Evolutionary conservation across 2,888 invertebrate genomes (phyloP), one percentile per base, ranked within the genome.

Genomic region (Euclidia mi): DNA sequence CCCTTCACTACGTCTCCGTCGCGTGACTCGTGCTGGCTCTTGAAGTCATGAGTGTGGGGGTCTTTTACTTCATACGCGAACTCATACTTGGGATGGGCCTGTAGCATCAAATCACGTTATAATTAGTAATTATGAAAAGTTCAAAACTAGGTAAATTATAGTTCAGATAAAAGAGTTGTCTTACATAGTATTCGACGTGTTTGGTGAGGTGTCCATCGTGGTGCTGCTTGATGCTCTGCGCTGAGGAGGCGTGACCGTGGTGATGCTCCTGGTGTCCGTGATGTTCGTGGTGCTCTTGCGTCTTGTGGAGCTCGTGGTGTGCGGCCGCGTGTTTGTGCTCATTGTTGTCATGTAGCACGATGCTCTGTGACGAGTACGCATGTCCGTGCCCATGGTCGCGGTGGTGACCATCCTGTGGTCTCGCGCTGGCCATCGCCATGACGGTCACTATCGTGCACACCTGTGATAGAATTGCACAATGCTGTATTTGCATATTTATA

Each of bases 1-100:
- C 95, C 95, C 77, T 94, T 92, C 50, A 96, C 96, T 31, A 90
- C 93, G 72, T 95, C 94, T 9, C 95, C 96, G 84, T 94, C 92
- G 57, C 91, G 89, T 68, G 87, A 84, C 81, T 95, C 95, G 45
- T 89, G 84, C 73, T 95, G 95, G 67, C 89, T 88, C 85, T 95
- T 95, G 76, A 92, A 87, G 85, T 95, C 95, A n/a, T 94, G 95
- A 40, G 95, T 93, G 69, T 95, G 95, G 1, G 87, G 88, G 66
- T 95, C 95, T 60, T 93, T 86, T 10, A 94, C 95, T 20, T 95
- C 94, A 77, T 95, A 95, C 55, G 91, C 88, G 81, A 92, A 95
- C 55, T 94, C 89, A 82, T 95, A 95, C 71, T 92, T 92, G 31
- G 95, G 95, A 76, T 94, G 87, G 25, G 91, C 79, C 86, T 87